phyloP scores from a whole-genome alignment of 1,140 invertebrate genomes.

The Paramacrobiotus metropolitanus region DNA sequence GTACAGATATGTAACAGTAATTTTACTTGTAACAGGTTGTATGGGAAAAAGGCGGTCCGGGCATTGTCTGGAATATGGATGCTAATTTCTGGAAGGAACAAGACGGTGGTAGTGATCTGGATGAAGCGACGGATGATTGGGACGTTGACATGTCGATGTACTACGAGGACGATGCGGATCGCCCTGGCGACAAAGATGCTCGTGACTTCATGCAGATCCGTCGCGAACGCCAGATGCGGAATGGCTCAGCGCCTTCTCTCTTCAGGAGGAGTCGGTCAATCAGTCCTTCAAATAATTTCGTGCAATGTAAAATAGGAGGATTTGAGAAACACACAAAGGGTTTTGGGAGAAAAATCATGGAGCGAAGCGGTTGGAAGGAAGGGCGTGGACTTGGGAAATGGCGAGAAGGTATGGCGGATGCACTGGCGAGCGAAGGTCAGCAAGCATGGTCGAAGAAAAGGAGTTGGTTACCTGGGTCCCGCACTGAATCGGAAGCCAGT shows the following conservation, averaged over 20 bases:
- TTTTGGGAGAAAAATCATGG: conserved; percentile 27
- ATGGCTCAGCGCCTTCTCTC: conserved; percentile 16
- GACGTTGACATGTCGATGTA: conserved; percentile 35
- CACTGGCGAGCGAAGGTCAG: background rate
- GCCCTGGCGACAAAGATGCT: conserved; percentile 26
- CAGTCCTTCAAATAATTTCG: conserved; percentile 1
- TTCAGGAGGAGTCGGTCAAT: conserved; percentile 13
- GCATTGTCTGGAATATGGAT: conserved; percentile 38
- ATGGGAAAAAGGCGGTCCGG: conserved; percentile 38
- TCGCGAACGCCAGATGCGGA: conserved; percentile 18
- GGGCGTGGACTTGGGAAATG: conserved; percentile 16
- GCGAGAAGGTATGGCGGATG: background rate
- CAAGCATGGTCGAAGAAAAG: no score
- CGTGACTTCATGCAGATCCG: conserved; percentile 26
- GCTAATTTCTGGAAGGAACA: conserved; percentile 31
- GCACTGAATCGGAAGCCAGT: background rate
- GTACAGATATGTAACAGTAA: no score
- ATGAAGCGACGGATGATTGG: conserved; percentile 35
- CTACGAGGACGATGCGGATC: conserved; percentile 22
- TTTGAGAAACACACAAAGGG: conserved; percentile 29
- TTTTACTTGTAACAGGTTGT: no score
- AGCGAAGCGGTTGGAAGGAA: conserved; percentile 31
- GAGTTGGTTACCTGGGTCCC: background rate
- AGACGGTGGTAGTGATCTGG: conserved; percentile 28
- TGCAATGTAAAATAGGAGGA: conserved; percentile 18